These are phyloP conservation scores for Eupeodes latifasciatus DNA, from an alignment of 2,888 invertebrate species.

Conservation along the genomic window DNA sequence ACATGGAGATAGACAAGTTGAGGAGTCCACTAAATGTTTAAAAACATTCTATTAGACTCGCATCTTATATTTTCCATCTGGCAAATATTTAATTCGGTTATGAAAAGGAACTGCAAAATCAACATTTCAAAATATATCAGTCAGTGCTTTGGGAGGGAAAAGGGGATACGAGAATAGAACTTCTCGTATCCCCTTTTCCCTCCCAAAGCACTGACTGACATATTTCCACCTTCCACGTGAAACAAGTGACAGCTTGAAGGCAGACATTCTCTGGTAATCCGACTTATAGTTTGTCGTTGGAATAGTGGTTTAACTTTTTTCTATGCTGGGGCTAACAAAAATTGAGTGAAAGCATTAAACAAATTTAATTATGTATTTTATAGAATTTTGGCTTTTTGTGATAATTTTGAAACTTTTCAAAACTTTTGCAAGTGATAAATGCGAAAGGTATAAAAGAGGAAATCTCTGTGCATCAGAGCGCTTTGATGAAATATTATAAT, in stretches of 20 bases:
- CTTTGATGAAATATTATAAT: neutral
- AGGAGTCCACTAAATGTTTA: slow-evolving; percentile 7
- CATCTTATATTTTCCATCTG: neutral
- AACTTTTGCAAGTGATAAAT: neutral
- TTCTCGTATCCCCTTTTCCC: too few relatives aligned
- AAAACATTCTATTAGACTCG: neutral
- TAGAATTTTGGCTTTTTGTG: slow-evolving; percentile 4
- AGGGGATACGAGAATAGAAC: too few relatives aligned
- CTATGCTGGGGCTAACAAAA: neutral
- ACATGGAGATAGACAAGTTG: slow-evolving; percentile 25
- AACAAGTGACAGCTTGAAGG: slow-evolving; percentile 57
- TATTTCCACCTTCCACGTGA: slow-evolving; percentile 10
- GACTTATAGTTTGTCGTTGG: slow-evolving; percentile 16
- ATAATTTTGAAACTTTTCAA: neutral
- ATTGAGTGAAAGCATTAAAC: neutral
- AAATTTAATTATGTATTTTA: slow-evolving; percentile 3
- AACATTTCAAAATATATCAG: slow-evolving; percentile 33
- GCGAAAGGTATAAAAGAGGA: neutral
- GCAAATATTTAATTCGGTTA: slow-evolving; percentile 22
- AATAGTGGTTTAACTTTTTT: neutral
- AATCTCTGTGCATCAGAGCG: neutral
- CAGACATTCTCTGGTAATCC: slow-evolving; percentile 8
- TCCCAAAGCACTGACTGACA: too few relatives aligned
- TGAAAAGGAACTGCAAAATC: slow-evolving; percentile 19
- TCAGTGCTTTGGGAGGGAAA: too few relatives aligned